These are phyloP conservation scores for Microcaecilia unicolor DNA, from an alignment of 2,797 vertebrate genomes.

Conservation along the genomic window DNA sequence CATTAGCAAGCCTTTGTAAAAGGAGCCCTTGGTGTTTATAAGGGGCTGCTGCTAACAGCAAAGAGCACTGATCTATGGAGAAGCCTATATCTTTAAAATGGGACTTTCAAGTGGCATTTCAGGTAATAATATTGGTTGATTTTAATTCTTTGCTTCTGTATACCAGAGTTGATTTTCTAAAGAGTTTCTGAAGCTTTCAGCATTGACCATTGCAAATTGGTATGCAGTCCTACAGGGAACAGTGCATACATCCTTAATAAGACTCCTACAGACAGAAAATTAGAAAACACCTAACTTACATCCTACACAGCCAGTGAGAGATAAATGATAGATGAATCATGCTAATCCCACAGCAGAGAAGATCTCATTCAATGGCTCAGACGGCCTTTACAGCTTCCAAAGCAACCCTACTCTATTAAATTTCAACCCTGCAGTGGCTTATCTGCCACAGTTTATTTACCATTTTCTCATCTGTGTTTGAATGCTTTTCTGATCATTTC, in stretches of 20 bases:
- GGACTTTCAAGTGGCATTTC: too few relatives aligned
- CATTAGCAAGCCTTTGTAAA: too few relatives aligned
- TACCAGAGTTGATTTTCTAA: conserved; percentile 1
- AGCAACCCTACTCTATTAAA: neutral
- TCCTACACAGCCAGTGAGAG: conserved; percentile 1
- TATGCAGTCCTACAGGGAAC: neutral
- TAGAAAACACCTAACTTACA: conserved; percentile 1
- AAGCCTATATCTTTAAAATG: too few relatives aligned
- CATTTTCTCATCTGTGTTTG: neutral
- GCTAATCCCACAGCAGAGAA: conserved; percentile 17
- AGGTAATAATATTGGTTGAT: too few relatives aligned
- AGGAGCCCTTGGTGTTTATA: too few relatives aligned
- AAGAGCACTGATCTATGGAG: too few relatives aligned
- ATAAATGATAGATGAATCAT: conserved; percentile 16
- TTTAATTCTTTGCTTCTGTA: too few relatives aligned
- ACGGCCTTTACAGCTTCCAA: neutral
- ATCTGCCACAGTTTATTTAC: conserved; percentile 16
- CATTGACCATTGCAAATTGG: conserved; percentile 3
- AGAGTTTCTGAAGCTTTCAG: conserved; percentile 1
- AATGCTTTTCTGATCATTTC: conserved; percentile 6
- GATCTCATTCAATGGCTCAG: conserved; percentile 8
- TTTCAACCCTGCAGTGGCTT: conserved; percentile 9
- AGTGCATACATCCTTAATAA: neutral
- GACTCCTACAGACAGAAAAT: neutral
- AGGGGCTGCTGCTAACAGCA: too few relatives aligned